Conservation (phyloP, 2,797 vertebrate species). For the Hemibagrus guttatus region DNA sequence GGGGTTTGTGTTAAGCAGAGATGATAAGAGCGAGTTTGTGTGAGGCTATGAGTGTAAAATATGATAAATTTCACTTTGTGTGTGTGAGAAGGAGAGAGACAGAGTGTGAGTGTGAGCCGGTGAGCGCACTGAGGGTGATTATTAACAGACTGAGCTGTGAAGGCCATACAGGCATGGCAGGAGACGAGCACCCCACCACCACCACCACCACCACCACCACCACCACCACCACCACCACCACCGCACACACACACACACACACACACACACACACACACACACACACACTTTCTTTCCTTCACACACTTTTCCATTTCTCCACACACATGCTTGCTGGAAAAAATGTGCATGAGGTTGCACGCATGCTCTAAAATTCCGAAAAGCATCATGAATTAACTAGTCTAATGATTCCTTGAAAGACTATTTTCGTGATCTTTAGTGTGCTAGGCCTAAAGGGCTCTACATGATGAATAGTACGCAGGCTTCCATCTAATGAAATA, state of each 20-base stretch:
- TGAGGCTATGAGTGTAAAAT: constrained; percentile 28
- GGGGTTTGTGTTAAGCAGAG: constrained; percentile 10
- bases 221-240: background rate
- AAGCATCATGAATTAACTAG: background rate
- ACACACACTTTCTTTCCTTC: background rate
- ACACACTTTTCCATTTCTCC: background rate
- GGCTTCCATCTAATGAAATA: background rate
- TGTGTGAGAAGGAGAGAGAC: constrained; percentile 16
- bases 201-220: background rate
- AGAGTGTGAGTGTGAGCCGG: constrained; percentile 31
- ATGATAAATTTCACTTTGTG: constrained; percentile 30
- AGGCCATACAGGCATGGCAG: constrained; percentile 17
- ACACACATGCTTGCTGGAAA: background rate
- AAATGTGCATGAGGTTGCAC: background rate
- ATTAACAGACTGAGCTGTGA: constrained; percentile 41
- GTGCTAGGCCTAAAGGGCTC: background rate
- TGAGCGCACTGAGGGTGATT: constrained; percentile 35
- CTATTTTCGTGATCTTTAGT: background rate
- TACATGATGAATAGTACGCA: no score
- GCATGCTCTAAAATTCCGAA: background rate
- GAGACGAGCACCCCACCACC: background rate
- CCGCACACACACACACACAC: background rate
- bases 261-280: background rate
- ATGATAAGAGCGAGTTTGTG: constrained; percentile 18
- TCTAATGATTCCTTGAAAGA: background rate